Evolutionary conservation across 2,888 invertebrate species (phyloP), one percentile per base, ranked within the genome.

Genomic region (Drosophila affinis): DNA sequence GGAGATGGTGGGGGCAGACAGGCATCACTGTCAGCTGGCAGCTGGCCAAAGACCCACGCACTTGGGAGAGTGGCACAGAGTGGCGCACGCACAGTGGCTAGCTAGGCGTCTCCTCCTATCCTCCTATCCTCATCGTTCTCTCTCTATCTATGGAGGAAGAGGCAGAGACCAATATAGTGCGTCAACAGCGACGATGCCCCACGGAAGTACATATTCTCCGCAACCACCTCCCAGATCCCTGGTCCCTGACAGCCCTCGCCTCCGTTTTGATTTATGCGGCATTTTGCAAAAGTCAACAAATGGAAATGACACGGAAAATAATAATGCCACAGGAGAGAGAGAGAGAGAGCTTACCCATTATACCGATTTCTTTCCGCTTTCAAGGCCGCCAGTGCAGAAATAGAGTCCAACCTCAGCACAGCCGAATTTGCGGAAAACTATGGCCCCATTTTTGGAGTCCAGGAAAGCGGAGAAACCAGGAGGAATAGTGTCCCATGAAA

Each of bases 251-350:
- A 65, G 62, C 64, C 69, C 65, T 70, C 65, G 29, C 62, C 61
- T 18, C 39, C 52, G 71, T 71, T 82, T 77, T 84, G 82, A 84
- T 83, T 83, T 82, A 83, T 84, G 79, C 69, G 75, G 71, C 73
- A 80, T 83, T 84, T 82, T 72, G 79, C 85, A 75, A 76, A 79
- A 84, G 85, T 82, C 79, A 84, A 80, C 82, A 84, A 80, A 83
- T 83, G 82, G 78, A 82, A 82, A 82, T 84, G 84, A 78, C 84
- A 84, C 73, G 59, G 62, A 67, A 65, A 54, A 54, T 24, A 60
- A 68, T 68, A 70, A 61, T 62, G 70, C 68, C 65, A 69, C 21
- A n/a, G 24, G 55, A 9, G 21, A 18, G 21, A 39, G 39, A 24
- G 4, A 68, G 49, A 34, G 55, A 9, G 21, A 18, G 39, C 45